Base-by-base conservation (phyloP, 1,140 invertebrate species). In the Drosophila nannoptera region DNA sequence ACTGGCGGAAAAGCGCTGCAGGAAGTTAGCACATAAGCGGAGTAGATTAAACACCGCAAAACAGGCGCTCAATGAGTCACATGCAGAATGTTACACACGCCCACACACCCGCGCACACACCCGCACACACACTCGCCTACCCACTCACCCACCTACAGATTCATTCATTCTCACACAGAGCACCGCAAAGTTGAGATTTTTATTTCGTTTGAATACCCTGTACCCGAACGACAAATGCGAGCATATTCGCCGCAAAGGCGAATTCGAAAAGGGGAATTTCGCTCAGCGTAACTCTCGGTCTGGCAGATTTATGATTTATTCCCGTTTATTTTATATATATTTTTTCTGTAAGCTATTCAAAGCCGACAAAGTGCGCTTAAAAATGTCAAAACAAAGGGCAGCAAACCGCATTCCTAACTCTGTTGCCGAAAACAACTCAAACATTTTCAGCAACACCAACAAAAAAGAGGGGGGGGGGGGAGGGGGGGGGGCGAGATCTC, bases 41-140 rank as follows among this genome's bases (percentile, higher is more conserved):
- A 84, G 81, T 86, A 84, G 81, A 84, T 84, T 84, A 84, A 86
- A 84, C 82, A 81, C 82, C 81, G 81, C 77, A 86, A 81, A 84
- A 78, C 81, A 84, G 81, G 69, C 73, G 81, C 70, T 78, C 81
- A 84, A 84, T 84, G 81, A 86, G 77, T 84, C 73, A 66, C 81
- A 77, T 80, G 73, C 72, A 86, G 78, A 69, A 83, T 78, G 64
- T 56, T 45, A n/a, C 14, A 4, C 16, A 29, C 40, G 9, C 5
- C 14, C 40, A 43, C 38, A 40, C 38, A 40, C n/a, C n/a, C 38
- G 4, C 12, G 5, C 40, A 43, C 40, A 16, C 5, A 14, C 12
- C 6, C 40, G 14, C 14, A 12, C 40, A 42, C 5, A 12, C 14
- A 4, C 16, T 8, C 38, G 22, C 5, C 12, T 12, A 42, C 38